Evolutionary conservation across 1,140 invertebrate species (phyloP), one percentile per base, ranked within the genome.

Genomic region (Chymomyza costata): DNA sequence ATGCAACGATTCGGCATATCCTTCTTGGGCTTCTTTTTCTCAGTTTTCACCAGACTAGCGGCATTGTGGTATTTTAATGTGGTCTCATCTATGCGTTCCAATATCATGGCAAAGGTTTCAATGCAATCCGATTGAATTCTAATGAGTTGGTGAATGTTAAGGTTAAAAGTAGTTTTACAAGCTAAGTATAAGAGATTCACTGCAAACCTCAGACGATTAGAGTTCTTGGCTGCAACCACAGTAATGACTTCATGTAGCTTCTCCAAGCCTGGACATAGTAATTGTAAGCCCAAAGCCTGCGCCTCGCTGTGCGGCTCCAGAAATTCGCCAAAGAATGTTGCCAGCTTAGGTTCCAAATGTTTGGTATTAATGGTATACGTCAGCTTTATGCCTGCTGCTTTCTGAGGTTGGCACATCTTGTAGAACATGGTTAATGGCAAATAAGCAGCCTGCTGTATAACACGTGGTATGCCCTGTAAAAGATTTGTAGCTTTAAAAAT

Each of bases 61-160:
- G 56, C 50, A 25, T 41, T 58, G 15, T 76, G 65, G 49, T 68
- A 16, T 16, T 58, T 41, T 16, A 81, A 21, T 0, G 78, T 78
- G 3, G 60, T 54, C 35, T 67, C 55, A 17, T 73, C 66, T 43
- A 85, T 47, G 0, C 73, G 47, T 46, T 85, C 83, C 39, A 85
- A 31, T 11, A 85, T 63, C 44, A 82, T 59, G 32, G 64, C 74
- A 40, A 85, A 68, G 3, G 82, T 62, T 46, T 83, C 74, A 35
- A 85, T 62, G 17, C 56, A 60, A 28, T 85, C 83, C 31, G 84
- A 85, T 48, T 85, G 83, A 14, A 85, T 82, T 44, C 84, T 82
- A 25, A 13, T 19, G n/a, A n/a, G n/a, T n/a, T n/a, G 17, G 21
- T 13, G 13, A 0, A n/a, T 14, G 21, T 7, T 11, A 17, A 32